A percentile compares a stretch with the other conserved stretches of the same genome.
phyloP scores from a whole-genome alignment of 2,888 invertebrate genomes.

The Microchrysa polita region DNA sequence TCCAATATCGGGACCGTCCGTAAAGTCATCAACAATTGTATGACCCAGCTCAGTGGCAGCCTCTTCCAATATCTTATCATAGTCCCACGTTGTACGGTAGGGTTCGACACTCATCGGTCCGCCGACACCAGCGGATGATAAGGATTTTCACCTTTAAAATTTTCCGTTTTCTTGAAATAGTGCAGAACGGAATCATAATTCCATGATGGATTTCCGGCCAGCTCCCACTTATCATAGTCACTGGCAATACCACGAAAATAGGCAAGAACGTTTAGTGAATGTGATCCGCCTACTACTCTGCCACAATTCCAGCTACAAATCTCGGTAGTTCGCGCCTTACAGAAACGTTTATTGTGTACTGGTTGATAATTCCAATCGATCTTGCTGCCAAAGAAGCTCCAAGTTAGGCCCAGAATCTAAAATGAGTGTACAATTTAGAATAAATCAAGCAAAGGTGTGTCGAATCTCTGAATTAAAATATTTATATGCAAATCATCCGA shows the following conservation, averaged over 20 bases:
- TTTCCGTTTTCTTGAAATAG: conserved; percentile 85
- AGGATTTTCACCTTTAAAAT: conserved; percentile 71
- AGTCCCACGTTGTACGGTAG: conserved; percentile 68
- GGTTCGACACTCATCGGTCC: conserved; percentile 76
- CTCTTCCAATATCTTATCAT: conserved; percentile 71
- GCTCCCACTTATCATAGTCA: conserved; percentile 83
- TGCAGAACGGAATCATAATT: conserved; percentile 73
- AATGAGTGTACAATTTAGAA: too few relatives aligned
- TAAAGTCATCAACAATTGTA: conserved; percentile 72
- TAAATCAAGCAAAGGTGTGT: too few relatives aligned
- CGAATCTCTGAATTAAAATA: too few relatives aligned
- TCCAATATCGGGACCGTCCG: conserved; percentile 77
- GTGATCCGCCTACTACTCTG: conserved; percentile 78
- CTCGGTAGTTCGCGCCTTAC: conserved; percentile 55
- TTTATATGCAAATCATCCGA: too few relatives aligned
- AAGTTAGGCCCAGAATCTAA: conserved; percentile 55
- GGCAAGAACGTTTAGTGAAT: conserved; percentile 84
- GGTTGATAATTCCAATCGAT: conserved; percentile 58
- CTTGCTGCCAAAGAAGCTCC: conserved; percentile 53
- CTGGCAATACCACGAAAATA: conserved; percentile 80
- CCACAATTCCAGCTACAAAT: conserved; percentile 77
- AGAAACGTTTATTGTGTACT: conserved; percentile 54
- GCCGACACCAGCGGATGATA: conserved; percentile 67
- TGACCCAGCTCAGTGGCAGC: conserved; percentile 72
- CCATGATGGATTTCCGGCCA: conserved; percentile 78